phyloP scores from a whole-genome alignment of 2,113 vertebrate genomes.

The Pseudopipra pipra region DNA sequence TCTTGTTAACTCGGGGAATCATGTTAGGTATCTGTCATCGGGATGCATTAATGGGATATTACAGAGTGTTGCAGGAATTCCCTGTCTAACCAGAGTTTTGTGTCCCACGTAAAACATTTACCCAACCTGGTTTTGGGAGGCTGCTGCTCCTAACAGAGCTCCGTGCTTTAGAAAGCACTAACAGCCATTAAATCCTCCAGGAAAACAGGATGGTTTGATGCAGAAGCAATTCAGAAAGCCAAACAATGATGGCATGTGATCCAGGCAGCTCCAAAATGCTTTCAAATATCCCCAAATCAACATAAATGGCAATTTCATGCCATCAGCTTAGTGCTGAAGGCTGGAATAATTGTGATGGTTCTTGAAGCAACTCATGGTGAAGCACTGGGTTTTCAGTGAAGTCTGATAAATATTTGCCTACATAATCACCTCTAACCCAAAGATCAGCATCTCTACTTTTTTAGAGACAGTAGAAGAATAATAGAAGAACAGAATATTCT shows the following conservation, averaged over 20 bases:
- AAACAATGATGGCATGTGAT: background rate
- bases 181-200: background rate
- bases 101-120: background rate
- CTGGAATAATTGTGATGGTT: background rate
- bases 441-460: background rate
- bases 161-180: background rate
- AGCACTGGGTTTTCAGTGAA: background rate
- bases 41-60: background rate
- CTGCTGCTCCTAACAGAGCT: background rate
- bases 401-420: background rate
- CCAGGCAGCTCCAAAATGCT: background rate
- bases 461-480: background rate
- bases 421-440: background rate
- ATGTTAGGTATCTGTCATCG: background rate
- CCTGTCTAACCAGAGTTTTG: background rate
- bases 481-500: background rate
- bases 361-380: background rate
- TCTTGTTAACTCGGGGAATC: background rate
- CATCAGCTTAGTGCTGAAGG: background rate
- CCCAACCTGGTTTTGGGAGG: background rate
- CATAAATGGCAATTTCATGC: background rate
- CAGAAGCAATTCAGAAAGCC: background rate
- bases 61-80: background rate
- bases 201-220: background rate
- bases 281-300: background rate